Conservation (phyloP, 1,140 invertebrate genomes). For the Schlechtendalia chinensis region DNA sequence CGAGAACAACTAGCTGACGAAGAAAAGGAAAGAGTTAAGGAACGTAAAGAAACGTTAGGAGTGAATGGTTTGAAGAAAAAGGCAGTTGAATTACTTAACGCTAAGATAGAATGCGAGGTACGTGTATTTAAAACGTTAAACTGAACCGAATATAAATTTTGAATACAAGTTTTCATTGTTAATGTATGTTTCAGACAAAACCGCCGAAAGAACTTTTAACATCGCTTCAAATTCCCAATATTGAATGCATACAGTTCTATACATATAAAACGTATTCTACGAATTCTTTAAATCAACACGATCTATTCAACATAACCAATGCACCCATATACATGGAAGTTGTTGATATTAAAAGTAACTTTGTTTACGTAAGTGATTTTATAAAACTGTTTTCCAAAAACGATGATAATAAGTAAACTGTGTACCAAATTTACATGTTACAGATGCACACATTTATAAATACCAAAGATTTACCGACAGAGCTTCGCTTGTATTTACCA, state of each 20-base stretch:
- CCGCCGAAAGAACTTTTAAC: slow-evolving; percentile 68
- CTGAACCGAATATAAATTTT: slow-evolving; percentile 9
- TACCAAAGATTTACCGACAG: slow-evolving; percentile 63
- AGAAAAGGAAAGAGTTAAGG: slow-evolving; percentile 67
- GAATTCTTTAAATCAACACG: slow-evolving; percentile 59
- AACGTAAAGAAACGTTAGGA: slow-evolving; percentile 66
- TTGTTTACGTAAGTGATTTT: slow-evolving; percentile 69
- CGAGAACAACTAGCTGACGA: slow-evolving; percentile 64
- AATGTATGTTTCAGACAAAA: slow-evolving; percentile 58
- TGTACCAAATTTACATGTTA: slow-evolving; percentile 51
- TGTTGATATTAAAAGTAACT: slow-evolving; percentile 78
- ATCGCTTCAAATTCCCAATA: slow-evolving; percentile 68
- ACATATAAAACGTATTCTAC: slow-evolving; percentile 63
- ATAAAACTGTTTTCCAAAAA: background rate
- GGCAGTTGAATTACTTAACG: slow-evolving; percentile 64
- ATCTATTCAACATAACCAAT: slow-evolving; percentile 64
- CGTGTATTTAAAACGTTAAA: slow-evolving; percentile 21
- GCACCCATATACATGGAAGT: slow-evolving; percentile 75
- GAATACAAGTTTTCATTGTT: background rate
- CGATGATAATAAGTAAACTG: too few relatives aligned
- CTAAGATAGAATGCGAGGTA: slow-evolving; percentile 76
- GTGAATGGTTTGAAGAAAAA: slow-evolving; percentile 68
- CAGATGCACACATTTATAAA: slow-evolving; percentile 71
- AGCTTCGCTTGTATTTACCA: slow-evolving; percentile 69
- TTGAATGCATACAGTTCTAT: slow-evolving; percentile 70